Percentiles rank a stretch among this genome's conserved stretches.
phyloP scores from a whole-genome alignment of 1,140 invertebrate species.

The Luehdorfia chinensis region DNA sequence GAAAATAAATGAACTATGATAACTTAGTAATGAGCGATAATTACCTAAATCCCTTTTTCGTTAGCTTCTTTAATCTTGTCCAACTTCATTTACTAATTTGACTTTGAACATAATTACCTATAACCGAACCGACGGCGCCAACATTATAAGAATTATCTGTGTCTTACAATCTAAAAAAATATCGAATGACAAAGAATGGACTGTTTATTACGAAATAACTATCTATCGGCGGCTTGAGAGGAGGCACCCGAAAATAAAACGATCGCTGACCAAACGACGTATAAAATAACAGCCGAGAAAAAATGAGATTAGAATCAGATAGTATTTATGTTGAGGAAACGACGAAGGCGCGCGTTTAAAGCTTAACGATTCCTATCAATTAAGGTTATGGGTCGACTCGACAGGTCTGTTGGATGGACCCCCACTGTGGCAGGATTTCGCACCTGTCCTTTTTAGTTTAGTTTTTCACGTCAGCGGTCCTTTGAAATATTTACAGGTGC shows the following conservation, averaged over 20 bases:
- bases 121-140: slow-evolving; percentile 60
- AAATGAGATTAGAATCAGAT: slow-evolving; percentile 66
- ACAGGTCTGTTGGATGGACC: slow-evolving; percentile 51
- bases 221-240: slow-evolving; percentile 42
- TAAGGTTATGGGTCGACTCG: slow-evolving; percentile 68
- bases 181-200: slow-evolving; percentile 71
- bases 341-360: slow-evolving; percentile 58
- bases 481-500: slow-evolving; percentile 63
- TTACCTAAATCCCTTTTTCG: slow-evolving; percentile 15
- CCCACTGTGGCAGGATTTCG: slow-evolving; percentile 68
- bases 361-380: slow-evolving; percentile 76
- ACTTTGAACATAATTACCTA: slow-evolving; percentile 48
- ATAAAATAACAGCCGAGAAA: slow-evolving; percentile 63
- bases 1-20: slow-evolving; percentile 23
- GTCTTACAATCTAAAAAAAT: slow-evolving; percentile 57
- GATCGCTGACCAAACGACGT: slow-evolving; percentile 46
- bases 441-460: slow-evolving; percentile 67
- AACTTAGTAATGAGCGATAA: slow-evolving; percentile 32
- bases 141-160: slow-evolving; percentile 47
- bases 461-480: slow-evolving; percentile 56
- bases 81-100: slow-evolving; percentile 41
- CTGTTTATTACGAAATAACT: slow-evolving; percentile 74
- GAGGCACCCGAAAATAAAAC: slow-evolving; percentile 74
- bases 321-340: slow-evolving; percentile 70
- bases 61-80: slow-evolving; percentile 16